Conservation (phyloP, 2,888 invertebrate species). For the Chalcis sispes region DNA sequence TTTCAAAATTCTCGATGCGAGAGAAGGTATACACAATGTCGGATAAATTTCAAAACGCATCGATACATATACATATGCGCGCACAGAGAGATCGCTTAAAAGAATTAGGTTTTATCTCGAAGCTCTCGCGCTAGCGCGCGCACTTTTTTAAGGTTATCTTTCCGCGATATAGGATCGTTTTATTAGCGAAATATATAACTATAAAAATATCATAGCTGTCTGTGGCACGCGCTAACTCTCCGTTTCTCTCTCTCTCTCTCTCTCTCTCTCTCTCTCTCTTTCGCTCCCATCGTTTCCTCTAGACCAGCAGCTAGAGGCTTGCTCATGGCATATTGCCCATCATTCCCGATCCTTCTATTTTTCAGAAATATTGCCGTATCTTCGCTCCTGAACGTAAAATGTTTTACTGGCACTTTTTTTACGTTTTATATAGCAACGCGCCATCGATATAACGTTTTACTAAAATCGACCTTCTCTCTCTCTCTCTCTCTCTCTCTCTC, state of each 20-base stretch:
- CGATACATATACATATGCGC: too few species aligned
- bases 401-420: slow-evolving; percentile 49
- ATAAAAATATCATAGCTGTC: slow-evolving; percentile 39
- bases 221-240: background rate
- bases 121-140: background rate
- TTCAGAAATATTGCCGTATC: slow-evolving; percentile 50
- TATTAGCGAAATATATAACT: slow-evolving; percentile 37
- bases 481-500: background rate
- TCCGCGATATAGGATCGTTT: slow-evolving; percentile 19
- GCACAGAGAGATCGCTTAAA: background rate
- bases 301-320: background rate
- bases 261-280: background rate
- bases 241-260: background rate
- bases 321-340: slow-evolving; percentile 48
- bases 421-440: slow-evolving; percentile 23
- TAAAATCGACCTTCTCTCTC: slow-evolving; percentile 34
- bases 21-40: too few species aligned
- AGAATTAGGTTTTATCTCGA: slow-evolving; percentile 15
- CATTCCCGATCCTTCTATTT: slow-evolving; percentile 27
- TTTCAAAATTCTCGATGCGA: too few species aligned
- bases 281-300: background rate
- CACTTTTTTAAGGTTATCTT: background rate
- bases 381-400: slow-evolving; percentile 50
- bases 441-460: slow-evolving; percentile 31
- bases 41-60: too few species aligned